A percentile compares a stretch with the other conserved stretches of the same genome.
phyloP scores from a whole-genome alignment of 2,888 invertebrate genomes.

The Azorinus chamasolen region DNA sequence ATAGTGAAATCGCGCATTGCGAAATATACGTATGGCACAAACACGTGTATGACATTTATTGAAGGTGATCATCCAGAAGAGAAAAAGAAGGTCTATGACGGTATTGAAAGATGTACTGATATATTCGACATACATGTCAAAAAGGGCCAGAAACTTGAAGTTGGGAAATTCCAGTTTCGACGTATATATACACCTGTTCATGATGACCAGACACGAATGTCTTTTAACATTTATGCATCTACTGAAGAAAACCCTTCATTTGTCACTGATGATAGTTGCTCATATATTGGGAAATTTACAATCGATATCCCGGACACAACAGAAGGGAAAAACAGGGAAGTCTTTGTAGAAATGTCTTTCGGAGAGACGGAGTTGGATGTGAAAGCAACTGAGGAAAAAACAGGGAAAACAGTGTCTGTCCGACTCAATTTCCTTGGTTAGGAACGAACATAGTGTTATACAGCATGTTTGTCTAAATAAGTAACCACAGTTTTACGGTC shows the following conservation, averaged over 20 bases:
- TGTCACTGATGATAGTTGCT: slow-evolving; percentile 45
- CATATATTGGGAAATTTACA: slow-evolving; percentile 41
- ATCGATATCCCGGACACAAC: no score
- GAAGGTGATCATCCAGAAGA: slow-evolving; percentile 43
- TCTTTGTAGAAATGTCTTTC: slow-evolving; percentile 60
- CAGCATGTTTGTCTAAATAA: no score
- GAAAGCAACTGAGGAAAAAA: slow-evolving; percentile 47
- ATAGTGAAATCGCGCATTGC: slow-evolving; percentile 53
- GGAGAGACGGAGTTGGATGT: slow-evolving; percentile 63
- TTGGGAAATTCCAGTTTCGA: slow-evolving; percentile 43
- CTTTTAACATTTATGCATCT: slow-evolving; percentile 50
- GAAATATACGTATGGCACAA: slow-evolving; percentile 60
- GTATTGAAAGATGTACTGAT: slow-evolving; percentile 43
- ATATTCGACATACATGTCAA: slow-evolving; percentile 60
- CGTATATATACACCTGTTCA: slow-evolving; percentile 44
- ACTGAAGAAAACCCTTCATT: slow-evolving; percentile 42
- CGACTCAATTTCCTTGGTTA: slow-evolving; percentile 59
- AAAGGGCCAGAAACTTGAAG: slow-evolving; percentile 44
- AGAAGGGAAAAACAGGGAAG: slow-evolving; percentile 40
- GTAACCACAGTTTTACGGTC: no score
- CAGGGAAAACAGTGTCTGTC: slow-evolving; percentile 30
- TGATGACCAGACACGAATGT: slow-evolving; percentile 24
- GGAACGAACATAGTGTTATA: no score
- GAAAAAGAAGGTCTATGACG: slow-evolving; percentile 33
- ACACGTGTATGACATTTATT: slow-evolving; percentile 31